Evolutionary conservation across 2,113 vertebrate species (phyloP).

Genomic region (Dipodomys merriami): DNA sequence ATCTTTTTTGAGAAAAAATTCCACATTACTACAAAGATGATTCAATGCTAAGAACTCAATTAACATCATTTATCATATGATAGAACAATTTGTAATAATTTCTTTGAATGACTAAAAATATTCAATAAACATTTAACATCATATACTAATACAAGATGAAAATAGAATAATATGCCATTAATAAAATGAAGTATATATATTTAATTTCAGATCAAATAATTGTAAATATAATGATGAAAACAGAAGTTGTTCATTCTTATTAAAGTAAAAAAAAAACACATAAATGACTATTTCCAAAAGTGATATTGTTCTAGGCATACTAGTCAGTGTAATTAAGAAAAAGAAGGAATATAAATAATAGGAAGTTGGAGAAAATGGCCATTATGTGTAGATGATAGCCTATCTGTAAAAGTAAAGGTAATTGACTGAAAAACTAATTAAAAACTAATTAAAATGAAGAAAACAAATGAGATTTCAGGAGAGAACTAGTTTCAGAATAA

Average conservation of each 20-base stretch:
- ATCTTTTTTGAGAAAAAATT: constrained; percentile 15
- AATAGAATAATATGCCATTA: constrained; percentile 15
- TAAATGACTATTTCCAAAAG: not conserved
- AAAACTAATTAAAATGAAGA: not conserved
- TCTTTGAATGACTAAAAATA: constrained; percentile 57
- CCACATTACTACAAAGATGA: constrained; percentile 19
- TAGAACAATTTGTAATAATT: constrained; percentile 41
- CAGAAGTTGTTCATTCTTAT: not conserved
- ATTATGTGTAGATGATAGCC: not conserved
- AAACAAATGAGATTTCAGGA: constrained; percentile 46
- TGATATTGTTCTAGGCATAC: not conserved
- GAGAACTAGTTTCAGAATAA: constrained; percentile 38
- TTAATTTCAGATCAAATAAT: constrained; percentile 31
- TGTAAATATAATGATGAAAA: constrained; percentile 51
- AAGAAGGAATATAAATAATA: not conserved
- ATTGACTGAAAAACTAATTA: constrained; percentile 17
- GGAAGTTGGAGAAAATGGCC: not conserved
- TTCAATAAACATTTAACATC: constrained; percentile 50
- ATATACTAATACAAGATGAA: constrained; percentile 23
- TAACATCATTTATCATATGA: constrained; percentile 54
- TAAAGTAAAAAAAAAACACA: not conserved
- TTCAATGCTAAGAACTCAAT: constrained; percentile 50
- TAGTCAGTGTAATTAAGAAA: not conserved
- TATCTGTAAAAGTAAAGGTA: constrained; percentile 29
- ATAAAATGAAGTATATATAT: constrained; percentile 38